phyloP scores from a whole-genome alignment of 2,888 invertebrate species.

The Tuta absoluta region DNA sequence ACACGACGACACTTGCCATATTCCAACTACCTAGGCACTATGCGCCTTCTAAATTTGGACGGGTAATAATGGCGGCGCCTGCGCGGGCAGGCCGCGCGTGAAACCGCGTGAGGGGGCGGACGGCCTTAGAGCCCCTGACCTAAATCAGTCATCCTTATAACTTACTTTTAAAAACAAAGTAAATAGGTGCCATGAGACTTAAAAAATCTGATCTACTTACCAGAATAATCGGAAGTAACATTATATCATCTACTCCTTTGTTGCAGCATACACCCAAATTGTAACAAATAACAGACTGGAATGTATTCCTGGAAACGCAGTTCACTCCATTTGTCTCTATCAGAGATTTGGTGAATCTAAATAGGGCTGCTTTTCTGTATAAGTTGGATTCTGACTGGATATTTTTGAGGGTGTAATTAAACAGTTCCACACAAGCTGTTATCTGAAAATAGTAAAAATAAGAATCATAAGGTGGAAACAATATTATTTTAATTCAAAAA shows the following conservation, averaged over 20 bases:
- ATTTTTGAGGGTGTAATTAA: slow-evolving; percentile 54
- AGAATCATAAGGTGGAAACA: no score
- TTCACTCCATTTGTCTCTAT: slow-evolving; percentile 58
- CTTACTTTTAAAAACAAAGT: no score
- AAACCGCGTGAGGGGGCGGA: no score
- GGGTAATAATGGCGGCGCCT: no score
- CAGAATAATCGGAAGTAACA: slow-evolving; percentile 58
- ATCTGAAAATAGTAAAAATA: not conserved
- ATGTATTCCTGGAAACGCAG: slow-evolving; percentile 54
- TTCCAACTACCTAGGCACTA: no score
- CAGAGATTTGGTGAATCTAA: slow-evolving; percentile 53
- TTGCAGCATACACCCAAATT: slow-evolving; percentile 61
- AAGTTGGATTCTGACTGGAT: slow-evolving; percentile 61
- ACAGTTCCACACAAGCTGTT: slow-evolving; percentile 59
- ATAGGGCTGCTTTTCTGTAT: slow-evolving; percentile 57
- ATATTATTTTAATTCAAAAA: slow-evolving; percentile 4
- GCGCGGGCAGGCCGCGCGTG: no score
- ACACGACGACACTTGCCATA: no score
- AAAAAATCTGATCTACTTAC: slow-evolving; percentile 40
- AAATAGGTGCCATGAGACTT: no score
- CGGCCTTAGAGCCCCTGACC: no score
- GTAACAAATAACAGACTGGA: slow-evolving; percentile 58
- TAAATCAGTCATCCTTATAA: no score
- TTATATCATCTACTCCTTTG: slow-evolving; percentile 55
- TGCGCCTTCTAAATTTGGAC: no score